Conservation (phyloP, 23 tunicate species). For the Trididemnum nubilum region DNA sequence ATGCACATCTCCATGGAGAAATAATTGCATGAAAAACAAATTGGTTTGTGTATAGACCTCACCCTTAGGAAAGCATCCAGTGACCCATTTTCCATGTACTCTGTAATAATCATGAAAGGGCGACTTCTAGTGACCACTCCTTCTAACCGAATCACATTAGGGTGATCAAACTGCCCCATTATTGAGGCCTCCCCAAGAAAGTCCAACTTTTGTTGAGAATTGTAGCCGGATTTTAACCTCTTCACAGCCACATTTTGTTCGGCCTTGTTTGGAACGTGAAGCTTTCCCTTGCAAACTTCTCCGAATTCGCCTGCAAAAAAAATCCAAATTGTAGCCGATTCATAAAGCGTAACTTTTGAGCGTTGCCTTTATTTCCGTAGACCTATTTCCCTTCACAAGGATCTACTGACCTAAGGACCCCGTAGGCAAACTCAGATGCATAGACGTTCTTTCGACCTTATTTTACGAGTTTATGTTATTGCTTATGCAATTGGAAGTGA, state of each 20-base stretch:
- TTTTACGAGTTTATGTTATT: too few relatives aligned
- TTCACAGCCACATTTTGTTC: slow-evolving; percentile 89
- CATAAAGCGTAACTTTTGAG: too few relatives aligned
- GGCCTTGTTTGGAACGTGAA: slow-evolving; percentile 38
- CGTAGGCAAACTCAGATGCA: too few relatives aligned
- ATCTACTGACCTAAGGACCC: too few relatives aligned
- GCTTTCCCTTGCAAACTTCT: slow-evolving; percentile 83
- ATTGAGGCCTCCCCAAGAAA: slow-evolving; percentile 94
- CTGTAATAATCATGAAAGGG: slow-evolving; percentile 98
- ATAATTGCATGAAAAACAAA: too few relatives aligned
- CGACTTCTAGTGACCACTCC: slow-evolving; percentile 98
- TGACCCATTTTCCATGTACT: slow-evolving; percentile 97
- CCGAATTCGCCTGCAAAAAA: slow-evolving; percentile 90
- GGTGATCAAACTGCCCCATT: slow-evolving; percentile 96
- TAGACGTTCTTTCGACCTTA: too few relatives aligned
- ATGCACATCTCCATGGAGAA: too few relatives aligned
- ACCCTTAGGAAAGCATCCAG: slow-evolving; percentile 89
- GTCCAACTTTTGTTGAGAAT: slow-evolving; percentile 92
- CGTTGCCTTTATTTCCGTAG: too few relatives aligned
- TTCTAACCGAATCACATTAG: slow-evolving; percentile 89
- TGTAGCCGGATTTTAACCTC: slow-evolving; percentile 84
- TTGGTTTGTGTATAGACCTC: too few relatives aligned
- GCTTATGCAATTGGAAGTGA: too few relatives aligned
- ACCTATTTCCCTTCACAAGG: too few relatives aligned
- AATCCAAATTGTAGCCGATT: not conserved